Evolutionary conservation across 2,113 vertebrate genomes (phyloP).

Genomic region (Lepus timidus): DNA sequence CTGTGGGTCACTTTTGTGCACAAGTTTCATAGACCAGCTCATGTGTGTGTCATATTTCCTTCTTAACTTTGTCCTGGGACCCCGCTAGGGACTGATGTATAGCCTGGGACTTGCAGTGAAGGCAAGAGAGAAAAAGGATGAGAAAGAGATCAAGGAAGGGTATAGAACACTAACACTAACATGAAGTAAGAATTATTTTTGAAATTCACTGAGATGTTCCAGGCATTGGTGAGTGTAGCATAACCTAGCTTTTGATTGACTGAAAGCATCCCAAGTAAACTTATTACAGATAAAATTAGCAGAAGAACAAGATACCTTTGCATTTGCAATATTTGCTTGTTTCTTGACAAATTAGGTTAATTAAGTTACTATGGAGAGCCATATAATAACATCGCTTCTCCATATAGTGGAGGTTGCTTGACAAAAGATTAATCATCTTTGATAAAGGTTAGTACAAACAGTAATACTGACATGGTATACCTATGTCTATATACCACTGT

Average conservation of each 20-base stretch:
- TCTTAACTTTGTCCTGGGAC: neutral
- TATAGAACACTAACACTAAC: neutral
- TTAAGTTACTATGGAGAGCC: neutral
- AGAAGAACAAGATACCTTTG: neutral
- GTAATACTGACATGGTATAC: too few species aligned
- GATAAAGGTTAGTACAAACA: neutral
- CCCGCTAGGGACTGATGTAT: neutral
- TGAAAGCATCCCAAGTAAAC: neutral
- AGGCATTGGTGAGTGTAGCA: neutral
- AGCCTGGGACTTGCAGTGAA: neutral
- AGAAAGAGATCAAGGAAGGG: neutral
- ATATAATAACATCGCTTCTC: slow-evolving; percentile 4
- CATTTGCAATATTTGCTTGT: neutral
- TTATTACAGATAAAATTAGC: neutral
- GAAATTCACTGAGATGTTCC: neutral
- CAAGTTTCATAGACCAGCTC: neutral
- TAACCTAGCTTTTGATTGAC: neutral
- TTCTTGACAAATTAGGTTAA: neutral
- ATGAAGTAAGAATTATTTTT: neutral
- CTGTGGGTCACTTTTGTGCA: neutral
- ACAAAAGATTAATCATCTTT: neutral
- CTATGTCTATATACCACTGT: neutral
- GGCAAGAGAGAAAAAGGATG: neutral
- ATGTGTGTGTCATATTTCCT: neutral
- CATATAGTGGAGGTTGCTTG: neutral